A percentile compares a stretch with the other conserved stretches of the same genome.
These are phyloP conservation scores for Synergus japonicus DNA, from an alignment of 2,888 invertebrate species.

Conservation along the genomic window DNA sequence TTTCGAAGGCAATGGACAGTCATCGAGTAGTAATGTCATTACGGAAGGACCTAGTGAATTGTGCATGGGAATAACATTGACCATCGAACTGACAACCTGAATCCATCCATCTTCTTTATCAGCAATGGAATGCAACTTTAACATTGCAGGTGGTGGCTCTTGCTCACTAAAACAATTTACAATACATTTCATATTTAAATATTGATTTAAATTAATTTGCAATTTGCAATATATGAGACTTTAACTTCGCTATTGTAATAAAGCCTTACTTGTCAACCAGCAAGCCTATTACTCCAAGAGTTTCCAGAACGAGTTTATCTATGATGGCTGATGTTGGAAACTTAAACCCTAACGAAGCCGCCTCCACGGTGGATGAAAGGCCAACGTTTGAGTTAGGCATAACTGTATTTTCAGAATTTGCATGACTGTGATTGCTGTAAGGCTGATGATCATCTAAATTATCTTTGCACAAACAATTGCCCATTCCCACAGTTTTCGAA, in stretches of 20 bases:
- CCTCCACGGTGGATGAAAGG: constrained; percentile 62
- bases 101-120: constrained; percentile 96
- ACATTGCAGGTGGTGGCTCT: constrained; percentile 91
- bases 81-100: constrained; percentile 89
- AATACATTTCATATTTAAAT: background rate
- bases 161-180: constrained; percentile 83
- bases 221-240: background rate
- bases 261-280: constrained; percentile 89
- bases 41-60: constrained; percentile 94
- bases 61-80: constrained; percentile 88
- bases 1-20: constrained; percentile 93
- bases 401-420: constrained; percentile 65
- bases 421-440: constrained; percentile 70
- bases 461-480: constrained; percentile 87
- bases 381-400: constrained; percentile 70
- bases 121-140: constrained; percentile 90
- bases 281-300: constrained; percentile 87
- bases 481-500: constrained; percentile 80
- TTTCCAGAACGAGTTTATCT: constrained; percentile 88
- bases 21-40: constrained; percentile 92
- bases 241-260: constrained; percentile 40
- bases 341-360: constrained; percentile 66
- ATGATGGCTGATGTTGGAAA: constrained; percentile 79
- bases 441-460: constrained; percentile 79
- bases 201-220: constrained; percentile 16